These are phyloP conservation scores for Centruroides sculpturatus DNA, from an alignment of 1,140 invertebrate genomes.

Conservation along the genomic window DNA sequence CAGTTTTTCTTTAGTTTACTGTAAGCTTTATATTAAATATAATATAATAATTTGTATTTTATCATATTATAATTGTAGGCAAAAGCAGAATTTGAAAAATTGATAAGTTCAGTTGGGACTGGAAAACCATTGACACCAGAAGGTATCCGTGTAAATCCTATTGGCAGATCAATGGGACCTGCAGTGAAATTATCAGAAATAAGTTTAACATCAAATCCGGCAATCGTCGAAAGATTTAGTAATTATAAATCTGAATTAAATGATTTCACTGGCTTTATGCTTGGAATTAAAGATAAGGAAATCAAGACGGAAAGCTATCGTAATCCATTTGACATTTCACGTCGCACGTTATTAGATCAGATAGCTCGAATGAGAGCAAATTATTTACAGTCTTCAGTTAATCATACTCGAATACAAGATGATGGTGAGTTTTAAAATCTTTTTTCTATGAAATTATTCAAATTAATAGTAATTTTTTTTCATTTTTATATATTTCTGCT, in stretches of 20 bases:
- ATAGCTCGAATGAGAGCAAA: constrained; percentile 86
- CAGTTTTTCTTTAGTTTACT: not conserved
- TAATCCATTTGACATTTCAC: constrained; percentile 90
- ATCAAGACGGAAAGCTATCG: constrained; percentile 60
- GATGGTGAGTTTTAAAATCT: constrained; percentile 37
- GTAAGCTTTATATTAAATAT: not conserved
- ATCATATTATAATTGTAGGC: constrained; percentile 41
- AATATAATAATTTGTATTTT: not conserved
- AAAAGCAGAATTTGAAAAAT: constrained; percentile 83
- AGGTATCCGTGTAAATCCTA: constrained; percentile 47
- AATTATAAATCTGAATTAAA: constrained; percentile 62
- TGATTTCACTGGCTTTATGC: constrained; percentile 72
- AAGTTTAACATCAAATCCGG: constrained; percentile 49
- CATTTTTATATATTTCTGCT: no score
- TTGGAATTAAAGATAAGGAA: constrained; percentile 41
- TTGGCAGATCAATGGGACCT: constrained; percentile 4
- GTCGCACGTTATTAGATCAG: constrained; percentile 77
- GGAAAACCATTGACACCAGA: constrained; percentile 41
- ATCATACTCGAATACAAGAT: constrained; percentile 58
- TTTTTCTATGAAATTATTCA: not conserved
- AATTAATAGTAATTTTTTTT: not conserved
- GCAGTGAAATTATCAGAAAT: constrained; percentile 36
- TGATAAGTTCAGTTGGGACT: constrained; percentile 46
- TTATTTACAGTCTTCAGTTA: constrained; percentile 64
- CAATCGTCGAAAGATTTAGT: constrained; percentile 60